Evolutionary conservation across 92 coral and sea anemone genomes (phyloP), one percentile per base, ranked within the genome.

Genomic region (Parazoanthus darwini): DNA sequence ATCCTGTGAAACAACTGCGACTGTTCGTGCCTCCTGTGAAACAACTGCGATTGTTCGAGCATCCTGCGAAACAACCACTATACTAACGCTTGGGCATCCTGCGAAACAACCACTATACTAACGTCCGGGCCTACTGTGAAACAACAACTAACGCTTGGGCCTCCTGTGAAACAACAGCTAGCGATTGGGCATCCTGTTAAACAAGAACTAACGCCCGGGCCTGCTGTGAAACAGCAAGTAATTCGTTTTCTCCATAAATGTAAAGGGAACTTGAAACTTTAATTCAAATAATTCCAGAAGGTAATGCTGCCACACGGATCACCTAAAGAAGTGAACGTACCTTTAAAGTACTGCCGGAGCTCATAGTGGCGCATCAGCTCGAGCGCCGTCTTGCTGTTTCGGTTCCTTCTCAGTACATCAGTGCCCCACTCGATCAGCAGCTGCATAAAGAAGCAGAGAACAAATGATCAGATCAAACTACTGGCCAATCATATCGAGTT

Each of bases 351-450:
- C 42, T 88, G 87, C 81, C 88, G 94, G 67, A 97, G 91, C 88
- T 94, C 97, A 66, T 95, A 92, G 74, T 97, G 98, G 8, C 96
- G 93, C 96, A 95, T 97, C 4, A 94, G 86, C 33, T 97, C 99
- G 72, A 97, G 90, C 3, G 99, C 99, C 4, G 98, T 97, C 88
- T 95, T 94, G 86, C 99, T 96, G 93, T 92, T 93, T 42, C 91
- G 89, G 93, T 97, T 97, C 51, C 95, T 93, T 89, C 85, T 94
- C 50, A 78, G 88, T 14, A 94, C 96, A 38, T 97, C 98, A 33
- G 98, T 92, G 46, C 99, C 99, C 99, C 99, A 97, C 88, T 97
- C 99, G 70, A 97, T 97, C 39, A 97, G 88, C 50, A 97, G 91
- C 97, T 95, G 81, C 23, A 85, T 76, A 14, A 43, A 79, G 51